Percentiles rank a stretch among this genome's conserved stretches.
phyloP scores from a whole-genome alignment of 2,797 vertebrate genomes.

The Sebastes goodei region DNA sequence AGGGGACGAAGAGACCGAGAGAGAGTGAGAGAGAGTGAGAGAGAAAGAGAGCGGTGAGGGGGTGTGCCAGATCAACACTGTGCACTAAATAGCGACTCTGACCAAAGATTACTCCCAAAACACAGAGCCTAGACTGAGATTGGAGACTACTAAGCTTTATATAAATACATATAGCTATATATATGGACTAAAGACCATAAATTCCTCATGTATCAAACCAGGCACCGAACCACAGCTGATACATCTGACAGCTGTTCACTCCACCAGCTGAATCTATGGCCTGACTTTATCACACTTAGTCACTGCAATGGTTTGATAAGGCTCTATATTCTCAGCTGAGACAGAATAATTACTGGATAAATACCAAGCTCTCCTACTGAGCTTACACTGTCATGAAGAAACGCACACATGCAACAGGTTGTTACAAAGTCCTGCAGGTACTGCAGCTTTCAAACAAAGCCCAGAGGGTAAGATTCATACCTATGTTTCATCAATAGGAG shows the following conservation, averaged over 20 bases:
- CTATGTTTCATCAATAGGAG: not conserved
- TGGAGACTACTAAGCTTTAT: not conserved
- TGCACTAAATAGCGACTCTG: slow-evolving; percentile 32
- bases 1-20: not conserved
- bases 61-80: not conserved
- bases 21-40: not conserved
- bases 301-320: not conserved
- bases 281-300: not conserved
- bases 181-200: slow-evolving; percentile 6
- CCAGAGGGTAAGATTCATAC: not conserved
- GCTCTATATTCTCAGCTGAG: not conserved
- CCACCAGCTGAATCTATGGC: not conserved
- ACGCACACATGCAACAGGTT: slow-evolving; percentile 24
- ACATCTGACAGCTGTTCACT: slow-evolving; percentile 9
- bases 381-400: not conserved
- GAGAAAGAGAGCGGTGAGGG: too few species aligned
- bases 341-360: not conserved
- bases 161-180: slow-evolving; percentile 4
- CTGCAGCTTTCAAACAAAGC: slow-evolving; percentile 1
- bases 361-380: not conserved
- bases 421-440: slow-evolving; percentile 15
- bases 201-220: slow-evolving; percentile 30
- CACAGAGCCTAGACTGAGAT: slow-evolving; percentile 8
- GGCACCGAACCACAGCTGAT: not conserved
- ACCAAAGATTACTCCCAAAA: slow-evolving; percentile 40